These are phyloP conservation scores for Micronycteris hirsuta DNA, from an alignment of 2,113 vertebrate genomes.

Conservation along the genomic window DNA sequence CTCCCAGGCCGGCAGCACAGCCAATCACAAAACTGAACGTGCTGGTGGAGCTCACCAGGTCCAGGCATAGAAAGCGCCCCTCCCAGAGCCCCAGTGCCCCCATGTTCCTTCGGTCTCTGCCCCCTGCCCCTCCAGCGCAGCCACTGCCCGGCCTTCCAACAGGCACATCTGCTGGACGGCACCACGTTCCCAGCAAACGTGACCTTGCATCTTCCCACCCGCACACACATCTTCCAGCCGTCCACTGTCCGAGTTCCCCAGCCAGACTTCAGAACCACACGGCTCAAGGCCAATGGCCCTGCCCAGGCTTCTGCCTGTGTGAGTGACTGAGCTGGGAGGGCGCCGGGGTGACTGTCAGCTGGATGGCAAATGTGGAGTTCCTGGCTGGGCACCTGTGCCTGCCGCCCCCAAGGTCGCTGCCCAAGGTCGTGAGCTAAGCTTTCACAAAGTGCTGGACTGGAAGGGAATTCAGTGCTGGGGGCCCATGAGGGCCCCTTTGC, in stretches of 20 bases:
- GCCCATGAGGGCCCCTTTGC: fast-evolving
- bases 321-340: fast-evolving
- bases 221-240: fast-evolving
- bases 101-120: fast-evolving
- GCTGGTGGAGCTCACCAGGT: fast-evolving
- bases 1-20: fast-evolving
- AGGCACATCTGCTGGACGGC: fast-evolving
- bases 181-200: fast-evolving
- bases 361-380: neutral
- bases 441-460: fast-evolving
- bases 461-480: neutral
- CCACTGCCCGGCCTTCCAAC: neutral
- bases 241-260: neutral
- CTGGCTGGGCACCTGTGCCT: neutral
- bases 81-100: fast-evolving
- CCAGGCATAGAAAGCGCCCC: neutral
- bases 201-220: fast-evolving
- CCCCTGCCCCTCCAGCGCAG: fast-evolving
- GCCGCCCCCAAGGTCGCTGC: neutral
- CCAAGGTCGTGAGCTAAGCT: neutral
- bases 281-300: fast-evolving
- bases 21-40: neutral
- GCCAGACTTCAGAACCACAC: neutral
- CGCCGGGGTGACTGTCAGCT: fast-evolving
- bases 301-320: neutral